A percentile compares a stretch with the other conserved stretches of the same genome.
phyloP scores from a whole-genome alignment of 2,888 invertebrate species.

The Lasioglossum figueresi region DNA sequence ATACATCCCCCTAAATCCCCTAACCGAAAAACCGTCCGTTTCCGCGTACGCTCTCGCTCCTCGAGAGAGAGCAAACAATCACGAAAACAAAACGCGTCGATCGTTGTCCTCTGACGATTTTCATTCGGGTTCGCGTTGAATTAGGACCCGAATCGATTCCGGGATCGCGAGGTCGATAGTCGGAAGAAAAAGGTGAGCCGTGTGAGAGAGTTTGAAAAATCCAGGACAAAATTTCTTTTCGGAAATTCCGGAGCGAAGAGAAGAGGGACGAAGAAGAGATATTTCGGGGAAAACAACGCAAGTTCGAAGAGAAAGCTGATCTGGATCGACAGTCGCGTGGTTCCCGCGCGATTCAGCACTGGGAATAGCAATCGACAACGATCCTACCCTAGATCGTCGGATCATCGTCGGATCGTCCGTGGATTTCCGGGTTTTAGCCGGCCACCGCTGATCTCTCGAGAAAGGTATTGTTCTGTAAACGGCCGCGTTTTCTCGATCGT shows the following conservation, averaged over 20 bases:
- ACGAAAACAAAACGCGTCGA: background rate
- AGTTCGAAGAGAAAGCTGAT: conserved; percentile 7
- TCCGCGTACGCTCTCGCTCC: background rate
- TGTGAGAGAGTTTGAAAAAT: background rate
- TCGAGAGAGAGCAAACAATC: background rate
- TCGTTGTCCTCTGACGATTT: background rate
- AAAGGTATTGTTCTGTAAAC: conserved; percentile 48
- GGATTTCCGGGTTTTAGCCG: conserved; percentile 36
- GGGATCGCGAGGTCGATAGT: background rate
- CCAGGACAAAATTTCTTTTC: background rate
- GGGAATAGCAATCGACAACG: conserved; percentile 20
- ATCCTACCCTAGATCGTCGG: conserved; percentile 4
- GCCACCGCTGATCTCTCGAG: conserved; percentile 17
- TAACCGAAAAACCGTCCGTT: background rate
- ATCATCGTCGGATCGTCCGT: conserved; percentile 22
- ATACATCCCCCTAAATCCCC: background rate
- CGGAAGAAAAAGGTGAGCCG: conserved; percentile 37
- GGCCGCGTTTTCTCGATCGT: background rate
- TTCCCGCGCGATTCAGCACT: conserved; percentile 38
- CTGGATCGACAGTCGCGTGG: conserved; percentile 32
- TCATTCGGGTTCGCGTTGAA: background rate
- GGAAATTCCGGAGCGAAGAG: background rate
- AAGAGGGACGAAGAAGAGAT: background rate
- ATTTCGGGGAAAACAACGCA: background rate
- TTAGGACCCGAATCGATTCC: background rate